These are phyloP conservation scores for Monopterus albus DNA, from an alignment of 2,113 vertebrate genomes.

Conservation along the genomic window DNA sequence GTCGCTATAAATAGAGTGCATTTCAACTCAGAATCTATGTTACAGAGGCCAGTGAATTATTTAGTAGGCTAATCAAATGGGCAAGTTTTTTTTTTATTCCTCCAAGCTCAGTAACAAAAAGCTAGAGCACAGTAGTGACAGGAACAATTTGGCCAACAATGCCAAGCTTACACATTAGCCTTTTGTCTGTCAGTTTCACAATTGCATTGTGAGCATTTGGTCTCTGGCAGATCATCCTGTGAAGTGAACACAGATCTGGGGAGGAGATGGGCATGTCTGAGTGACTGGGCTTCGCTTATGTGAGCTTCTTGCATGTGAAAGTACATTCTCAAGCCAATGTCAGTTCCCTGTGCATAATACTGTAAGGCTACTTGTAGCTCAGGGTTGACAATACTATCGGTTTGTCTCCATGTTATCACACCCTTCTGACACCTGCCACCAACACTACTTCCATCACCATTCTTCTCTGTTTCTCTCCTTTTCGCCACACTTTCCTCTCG, in stretches of 20 bases:
- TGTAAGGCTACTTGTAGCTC: constrained; percentile 56
- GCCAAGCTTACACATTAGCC: constrained; percentile 56
- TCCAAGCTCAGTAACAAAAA: constrained; percentile 57
- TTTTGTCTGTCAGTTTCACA: constrained; percentile 65
- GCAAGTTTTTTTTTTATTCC: constrained; percentile 54
- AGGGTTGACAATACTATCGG: constrained; percentile 71
- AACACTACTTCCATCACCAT: constrained; percentile 50
- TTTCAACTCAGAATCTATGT: constrained; percentile 80
- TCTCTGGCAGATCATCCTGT: constrained; percentile 47
- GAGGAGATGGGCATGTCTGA: constrained; percentile 64
- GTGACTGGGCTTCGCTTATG: constrained; percentile 65
- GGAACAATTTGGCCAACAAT: constrained; percentile 36
- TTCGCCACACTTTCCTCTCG: constrained; percentile 59
- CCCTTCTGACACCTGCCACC: constrained; percentile 79
- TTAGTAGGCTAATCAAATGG: constrained; percentile 74
- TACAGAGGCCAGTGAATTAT: constrained; percentile 78
- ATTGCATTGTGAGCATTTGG: constrained; percentile 48
- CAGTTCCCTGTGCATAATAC: constrained; percentile 53
- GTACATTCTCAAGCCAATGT: constrained; percentile 34
- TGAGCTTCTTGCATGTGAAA: constrained; percentile 38
- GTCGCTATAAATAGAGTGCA: constrained; percentile 79
- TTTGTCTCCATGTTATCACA: constrained; percentile 77
- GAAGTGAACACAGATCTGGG: constrained; percentile 56
- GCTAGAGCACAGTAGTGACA: constrained; percentile 27
- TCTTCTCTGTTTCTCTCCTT: constrained; percentile 44